Percentiles rank a stretch among this genome's conserved stretches.
Evolutionary conservation across 1,140 invertebrate genomes (phyloP).

Genomic region (Drosophila serrata): DNA sequence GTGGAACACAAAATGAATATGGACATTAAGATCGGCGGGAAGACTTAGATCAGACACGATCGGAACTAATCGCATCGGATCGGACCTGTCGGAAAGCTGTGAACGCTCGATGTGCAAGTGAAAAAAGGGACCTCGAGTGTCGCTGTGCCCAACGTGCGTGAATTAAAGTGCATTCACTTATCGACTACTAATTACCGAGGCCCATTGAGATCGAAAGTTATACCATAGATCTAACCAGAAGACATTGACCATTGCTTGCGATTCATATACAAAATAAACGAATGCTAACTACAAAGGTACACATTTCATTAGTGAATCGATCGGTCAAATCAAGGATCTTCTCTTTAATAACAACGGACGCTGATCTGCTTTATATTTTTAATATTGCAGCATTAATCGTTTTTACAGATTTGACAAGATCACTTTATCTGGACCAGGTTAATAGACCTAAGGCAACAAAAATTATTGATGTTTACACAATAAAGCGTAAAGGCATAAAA

Average conservation of each 20-base stretch:
- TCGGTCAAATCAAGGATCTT: neutral
- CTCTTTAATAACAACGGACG: neutral
- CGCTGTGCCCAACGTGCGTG: slow-evolving; percentile 13
- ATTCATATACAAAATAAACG: neutral
- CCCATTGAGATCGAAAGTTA: slow-evolving; percentile 8
- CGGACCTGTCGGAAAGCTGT: slow-evolving; percentile 4
- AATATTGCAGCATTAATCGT: too few species aligned
- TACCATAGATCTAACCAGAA: neutral
- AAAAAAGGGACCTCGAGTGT: slow-evolving; percentile 4
- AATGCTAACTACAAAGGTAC: neutral
- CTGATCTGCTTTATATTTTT: neutral
- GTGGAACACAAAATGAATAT: slow-evolving; percentile 61
- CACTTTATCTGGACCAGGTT: neutral
- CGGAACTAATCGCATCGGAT: neutral
- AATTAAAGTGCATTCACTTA: slow-evolving; percentile 10
- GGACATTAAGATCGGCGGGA: slow-evolving; percentile 28
- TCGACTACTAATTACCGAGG: slow-evolving; percentile 4
- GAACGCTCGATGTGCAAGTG: neutral
- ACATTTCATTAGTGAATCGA: neutral
- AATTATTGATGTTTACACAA: neutral
- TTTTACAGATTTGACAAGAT: neutral
- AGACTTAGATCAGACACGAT: slow-evolving; percentile 2
- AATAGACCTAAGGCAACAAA: neutral
- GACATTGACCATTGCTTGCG: too few species aligned
- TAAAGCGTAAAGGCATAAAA: neutral